Conservation (phyloP, 2,797 vertebrate species). For the Podarcis lilfordi region DNA sequence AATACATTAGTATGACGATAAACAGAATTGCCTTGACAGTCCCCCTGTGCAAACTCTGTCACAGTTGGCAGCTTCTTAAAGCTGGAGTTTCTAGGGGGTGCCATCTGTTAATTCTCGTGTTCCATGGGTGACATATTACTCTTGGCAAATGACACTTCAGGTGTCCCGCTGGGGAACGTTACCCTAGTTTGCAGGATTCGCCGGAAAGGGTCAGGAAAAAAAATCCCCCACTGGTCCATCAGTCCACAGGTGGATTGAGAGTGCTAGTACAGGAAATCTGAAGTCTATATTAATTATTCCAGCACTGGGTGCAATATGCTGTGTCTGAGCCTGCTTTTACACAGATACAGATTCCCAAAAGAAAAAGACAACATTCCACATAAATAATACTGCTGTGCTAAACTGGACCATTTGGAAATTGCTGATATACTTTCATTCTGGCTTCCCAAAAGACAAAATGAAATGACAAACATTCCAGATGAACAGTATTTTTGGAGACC, state of each 20-base stretch:
- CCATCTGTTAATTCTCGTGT: conserved; percentile 9
- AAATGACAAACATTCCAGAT: neutral
- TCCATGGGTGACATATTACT: conserved; percentile 7
- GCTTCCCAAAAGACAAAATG: neutral
- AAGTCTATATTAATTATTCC: conserved; percentile 11
- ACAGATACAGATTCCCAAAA: neutral
- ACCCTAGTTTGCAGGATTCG: conserved; percentile 31
- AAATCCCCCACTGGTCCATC: conserved; percentile 27
- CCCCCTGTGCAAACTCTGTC: conserved; percentile 39
- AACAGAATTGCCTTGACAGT: conserved; percentile 47
- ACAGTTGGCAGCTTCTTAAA: conserved; percentile 45
- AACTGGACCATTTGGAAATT: neutral
- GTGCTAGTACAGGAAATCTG: conserved; percentile 40
- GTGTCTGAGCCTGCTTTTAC: neutral
- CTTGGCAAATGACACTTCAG: conserved; percentile 12
- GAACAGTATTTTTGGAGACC: neutral
- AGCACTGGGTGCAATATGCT: neutral
- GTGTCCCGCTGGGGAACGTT: conserved; percentile 31
- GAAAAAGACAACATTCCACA: neutral
- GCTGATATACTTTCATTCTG: neutral
- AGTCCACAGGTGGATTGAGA: conserved; percentile 32
- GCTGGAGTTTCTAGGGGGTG: neutral
- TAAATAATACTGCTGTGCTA: too few species aligned
- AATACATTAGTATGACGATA: neutral
- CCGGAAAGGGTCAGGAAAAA: neutral